These are phyloP conservation scores for Astreopora myriophthalma DNA, from an alignment of 64 coral and sea anemone genomes.

Conservation along the genomic window DNA sequence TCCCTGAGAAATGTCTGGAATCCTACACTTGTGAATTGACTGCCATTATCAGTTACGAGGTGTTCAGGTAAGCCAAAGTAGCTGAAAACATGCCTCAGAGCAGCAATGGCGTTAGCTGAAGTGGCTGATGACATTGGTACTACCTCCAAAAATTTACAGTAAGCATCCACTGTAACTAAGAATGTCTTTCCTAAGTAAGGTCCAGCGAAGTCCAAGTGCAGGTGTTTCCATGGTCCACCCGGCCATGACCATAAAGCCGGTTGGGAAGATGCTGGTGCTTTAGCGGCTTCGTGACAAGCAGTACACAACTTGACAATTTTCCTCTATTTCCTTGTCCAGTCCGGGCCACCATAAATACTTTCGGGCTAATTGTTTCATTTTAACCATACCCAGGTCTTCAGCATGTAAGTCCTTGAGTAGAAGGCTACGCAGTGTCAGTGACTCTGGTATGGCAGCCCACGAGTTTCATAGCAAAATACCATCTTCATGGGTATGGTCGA, in stretches of 20 bases:
- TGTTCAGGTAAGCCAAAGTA: slow-evolving; percentile 64
- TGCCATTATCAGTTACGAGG: slow-evolving; percentile 33
- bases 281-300: slow-evolving; percentile 44
- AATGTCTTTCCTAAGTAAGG: slow-evolving; percentile 42
- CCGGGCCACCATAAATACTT: slow-evolving; percentile 29
- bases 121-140: slow-evolving; percentile 10
- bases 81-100: slow-evolving; percentile 25
- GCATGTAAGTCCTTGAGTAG: slow-evolving; percentile 25
- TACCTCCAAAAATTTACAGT: slow-evolving; percentile 40
- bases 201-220: slow-evolving; percentile 64
- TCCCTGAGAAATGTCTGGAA: slow-evolving; percentile 49
- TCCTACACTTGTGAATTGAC: slow-evolving; percentile 36
- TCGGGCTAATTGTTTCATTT: slow-evolving; percentile 18
- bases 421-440: neutral
- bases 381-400: slow-evolving; percentile 50
- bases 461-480: slow-evolving; percentile 47
- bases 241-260: slow-evolving; percentile 43
- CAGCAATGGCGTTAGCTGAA: slow-evolving; percentile 12
- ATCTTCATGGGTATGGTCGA: slow-evolving; percentile 27
- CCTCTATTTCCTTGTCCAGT: slow-evolving; percentile 14
- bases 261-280: slow-evolving; percentile 1
- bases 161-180: slow-evolving; percentile 61
- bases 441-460: neutral
- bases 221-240: slow-evolving; percentile 37
- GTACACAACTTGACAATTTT: neutral